Base-by-base conservation (phyloP, 2,113 vertebrate genomes). In the Vulpes vulpes region DNA sequence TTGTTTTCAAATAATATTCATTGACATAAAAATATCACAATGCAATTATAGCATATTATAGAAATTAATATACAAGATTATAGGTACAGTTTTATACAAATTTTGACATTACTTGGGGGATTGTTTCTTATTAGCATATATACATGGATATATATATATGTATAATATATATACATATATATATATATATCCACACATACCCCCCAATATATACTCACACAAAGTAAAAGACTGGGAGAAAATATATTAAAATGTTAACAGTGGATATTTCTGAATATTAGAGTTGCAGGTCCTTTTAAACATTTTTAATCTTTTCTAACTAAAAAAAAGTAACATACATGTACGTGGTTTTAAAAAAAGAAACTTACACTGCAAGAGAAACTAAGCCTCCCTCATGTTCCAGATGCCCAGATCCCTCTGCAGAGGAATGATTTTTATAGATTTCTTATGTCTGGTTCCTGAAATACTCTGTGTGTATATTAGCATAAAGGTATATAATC, bases 191-290 rank as follows among this genome's bases (percentile, higher is more conserved):
- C 12, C 23, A 94, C 20, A 35, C 6, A 49, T 20, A 78, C 4
- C 49, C n/a, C 79, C 8, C 73, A 49, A 27, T 49, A 23, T 60
- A 69, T 71, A 60, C 14, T 80, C 62, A 86, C 35, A 74, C 22
- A 87, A 71, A 96, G 62, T 20, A 74, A 89, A 92, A 74, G 22
- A 71, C 23, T 78, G 38, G 64, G 19, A 91, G 49, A 71, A 81
- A 90, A 82, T 81, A 38, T 57, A 76, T 67, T 57, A 91, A 86
- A 92, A 89, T 85, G 3, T 89, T 90, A 94, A 74, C 78, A 85
- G 20, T 78, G 49, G 22, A 35, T 87, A 76, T 87, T 91, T 65
- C 30, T 94, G 38, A 94, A 87, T 91, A 74, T 74, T 96, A 86
- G 20, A 90, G 90, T 71, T 93, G 6, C 27, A 65, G 22, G 12